These are phyloP conservation scores for Falco biarmicus DNA, from an alignment of 2,797 vertebrate species.

Conservation along the genomic window DNA sequence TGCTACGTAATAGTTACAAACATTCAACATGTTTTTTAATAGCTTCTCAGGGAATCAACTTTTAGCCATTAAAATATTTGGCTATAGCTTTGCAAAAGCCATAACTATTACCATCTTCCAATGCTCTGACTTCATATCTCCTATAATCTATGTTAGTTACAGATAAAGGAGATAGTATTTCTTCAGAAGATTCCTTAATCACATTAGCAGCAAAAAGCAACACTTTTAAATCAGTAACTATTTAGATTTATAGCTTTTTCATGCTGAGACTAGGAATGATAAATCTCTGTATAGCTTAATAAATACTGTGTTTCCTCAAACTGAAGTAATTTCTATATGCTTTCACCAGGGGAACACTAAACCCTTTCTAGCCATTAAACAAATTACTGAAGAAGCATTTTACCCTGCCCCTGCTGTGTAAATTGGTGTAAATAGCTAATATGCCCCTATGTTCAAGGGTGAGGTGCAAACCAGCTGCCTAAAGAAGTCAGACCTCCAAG, in stretches of 20 bases:
- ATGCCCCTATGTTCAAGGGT: background rate
- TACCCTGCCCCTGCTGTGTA: background rate
- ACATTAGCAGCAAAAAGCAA: constrained; percentile 25
- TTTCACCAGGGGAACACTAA: background rate
- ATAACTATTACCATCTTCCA: background rate
- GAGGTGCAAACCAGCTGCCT: background rate
- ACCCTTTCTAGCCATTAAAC: background rate
- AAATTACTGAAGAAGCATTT: background rate
- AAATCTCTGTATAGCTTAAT: background rate
- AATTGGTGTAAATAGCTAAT: background rate
- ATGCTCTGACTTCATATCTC: background rate
- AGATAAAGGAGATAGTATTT: background rate
- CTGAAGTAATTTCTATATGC: background rate
- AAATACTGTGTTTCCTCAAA: background rate
- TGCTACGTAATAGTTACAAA: background rate
- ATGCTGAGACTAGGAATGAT: background rate
- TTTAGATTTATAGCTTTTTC: constrained; percentile 3
- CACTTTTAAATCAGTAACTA: constrained; percentile 20
- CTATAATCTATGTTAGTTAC: constrained; percentile 23
- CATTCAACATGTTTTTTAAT: constrained; percentile 30
- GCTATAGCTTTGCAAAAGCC: background rate
- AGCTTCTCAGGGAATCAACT: background rate
- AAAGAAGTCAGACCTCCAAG: background rate
- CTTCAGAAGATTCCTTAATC: constrained; percentile 11
- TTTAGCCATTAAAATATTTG: background rate